Evolutionary conservation across 2,888 invertebrate species (phyloP).

Genomic region (Brachynemurus nebulosus): DNA sequence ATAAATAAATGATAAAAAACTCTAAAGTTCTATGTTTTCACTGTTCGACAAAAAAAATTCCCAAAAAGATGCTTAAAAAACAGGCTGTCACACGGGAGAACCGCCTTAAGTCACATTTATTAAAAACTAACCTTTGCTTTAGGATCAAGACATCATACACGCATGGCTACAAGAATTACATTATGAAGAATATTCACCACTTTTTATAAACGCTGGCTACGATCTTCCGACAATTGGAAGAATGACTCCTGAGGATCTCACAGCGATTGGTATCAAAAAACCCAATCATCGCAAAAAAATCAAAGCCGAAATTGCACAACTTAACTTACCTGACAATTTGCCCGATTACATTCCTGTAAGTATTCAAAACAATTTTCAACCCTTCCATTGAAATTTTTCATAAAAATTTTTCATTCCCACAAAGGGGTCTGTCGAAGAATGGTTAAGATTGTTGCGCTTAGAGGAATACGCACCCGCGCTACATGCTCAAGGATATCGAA

Average conservation of each 20-base stretch:
- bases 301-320: constrained; percentile 89
- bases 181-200: constrained; percentile 87
- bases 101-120: not conserved
- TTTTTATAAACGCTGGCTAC: constrained; percentile 91
- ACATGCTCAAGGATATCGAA: constrained; percentile 84
- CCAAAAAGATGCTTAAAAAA: too few relatives aligned
- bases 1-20: too few relatives aligned
- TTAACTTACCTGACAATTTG: constrained; percentile 87
- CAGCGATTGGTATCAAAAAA: constrained; percentile 85
- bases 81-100: too few relatives aligned
- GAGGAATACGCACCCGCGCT: constrained; percentile 87
- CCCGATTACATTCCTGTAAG: constrained; percentile 87
- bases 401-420: constrained; percentile 14
- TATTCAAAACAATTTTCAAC: constrained; percentile 12
- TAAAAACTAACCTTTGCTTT: constrained; percentile 14
- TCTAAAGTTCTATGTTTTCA: too few relatives aligned
- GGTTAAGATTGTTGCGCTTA: constrained; percentile 79
- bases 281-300: constrained; percentile 92
- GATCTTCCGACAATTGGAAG: constrained; percentile 96
- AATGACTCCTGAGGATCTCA: constrained; percentile 95
- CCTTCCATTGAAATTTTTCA: constrained; percentile 1
- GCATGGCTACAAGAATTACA: constrained; percentile 89
- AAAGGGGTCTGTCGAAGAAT: constrained; percentile 89
- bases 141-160: constrained; percentile 89
- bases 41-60: too few relatives aligned